Conservation (phyloP, 2,113 vertebrate species). For the Pholis gunnellus region DNA sequence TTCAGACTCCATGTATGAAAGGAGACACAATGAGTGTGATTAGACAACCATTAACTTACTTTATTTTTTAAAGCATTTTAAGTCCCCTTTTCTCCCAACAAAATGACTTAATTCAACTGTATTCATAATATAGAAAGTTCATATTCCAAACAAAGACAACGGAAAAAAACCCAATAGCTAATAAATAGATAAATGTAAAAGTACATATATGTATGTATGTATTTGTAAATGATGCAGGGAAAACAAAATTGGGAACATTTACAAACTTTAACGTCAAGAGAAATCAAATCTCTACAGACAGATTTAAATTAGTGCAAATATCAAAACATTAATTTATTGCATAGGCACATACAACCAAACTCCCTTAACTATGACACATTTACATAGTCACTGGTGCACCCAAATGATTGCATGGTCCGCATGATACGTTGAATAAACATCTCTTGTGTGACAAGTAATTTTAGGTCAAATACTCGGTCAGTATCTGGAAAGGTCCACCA, state of each 20-base stretch:
- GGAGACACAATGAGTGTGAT: neutral
- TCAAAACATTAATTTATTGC: constrained; percentile 8
- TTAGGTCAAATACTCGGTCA: neutral
- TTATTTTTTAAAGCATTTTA: neutral
- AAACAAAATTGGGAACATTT: neutral
- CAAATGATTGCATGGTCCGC: neutral
- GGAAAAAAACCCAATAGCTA: neutral
- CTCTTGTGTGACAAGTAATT: neutral
- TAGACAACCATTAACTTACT: neutral
- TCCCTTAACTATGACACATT: neutral
- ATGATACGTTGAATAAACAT: neutral
- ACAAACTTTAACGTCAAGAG: neutral
- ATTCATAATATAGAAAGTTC: neutral
- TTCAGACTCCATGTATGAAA: neutral
- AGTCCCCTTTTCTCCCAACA: neutral
- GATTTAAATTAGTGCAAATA: neutral
- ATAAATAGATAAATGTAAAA: neutral
- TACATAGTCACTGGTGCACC: neutral
- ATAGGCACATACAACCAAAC: neutral
- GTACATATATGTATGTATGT: neutral
- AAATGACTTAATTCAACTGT: neutral
- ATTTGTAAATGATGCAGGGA: too few species aligned
- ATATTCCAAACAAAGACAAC: neutral
- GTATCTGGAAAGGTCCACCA: neutral
- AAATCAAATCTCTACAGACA: neutral